Base-by-base conservation (phyloP, 1,140 invertebrate species). In the Cryptotermes secundus region DNA sequence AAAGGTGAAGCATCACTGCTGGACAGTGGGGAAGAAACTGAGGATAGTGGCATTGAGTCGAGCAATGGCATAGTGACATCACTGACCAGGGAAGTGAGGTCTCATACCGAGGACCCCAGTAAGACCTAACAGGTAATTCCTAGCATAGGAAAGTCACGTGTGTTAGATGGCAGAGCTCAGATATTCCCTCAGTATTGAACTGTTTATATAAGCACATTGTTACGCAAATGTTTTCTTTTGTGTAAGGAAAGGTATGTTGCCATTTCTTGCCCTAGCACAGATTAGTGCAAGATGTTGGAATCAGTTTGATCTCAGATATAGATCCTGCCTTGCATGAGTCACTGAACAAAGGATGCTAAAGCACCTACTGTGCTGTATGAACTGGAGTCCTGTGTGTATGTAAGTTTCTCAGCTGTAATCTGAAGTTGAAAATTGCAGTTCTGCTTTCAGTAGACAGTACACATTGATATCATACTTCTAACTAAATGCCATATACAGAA, bases 1-100 rank as follows among this genome's bases (percentile, higher is more conserved):
- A 84, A 80, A 80, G 85, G 85, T 34, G 85, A 86, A 45, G 85
- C 85, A 22, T 84, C 83, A n/a, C 80, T 86, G 24, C 36, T 86
- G n/a, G 85, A 86, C 80, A 86, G 85, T 83, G 82, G 82, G 9
- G 84, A 85, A 38, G 85, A 85, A 79, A 87, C 84, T 85, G 84
- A 84, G 36, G 80, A 84, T 34, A 84, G 84, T 42, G 85, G 82
- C 3, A 83, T 85, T n/a, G 85, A 85, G 38, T 85, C 85, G 19
- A 80, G 85, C 38, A 85, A 83, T 42, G 85, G 85, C 7, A 12
- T 24, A 22, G 35, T 49, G 26, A 49, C 38, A 34, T 26, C 80
- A 19, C 19, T 34, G 19, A 45, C 84, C 19, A 19, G 22, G 26
- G 22, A 84, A 82, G 59, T 72, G 26, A 72, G 31, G 26, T 72